phyloP scores from a whole-genome alignment of 2,113 vertebrate species.

The Phalacrocorax carbo region DNA sequence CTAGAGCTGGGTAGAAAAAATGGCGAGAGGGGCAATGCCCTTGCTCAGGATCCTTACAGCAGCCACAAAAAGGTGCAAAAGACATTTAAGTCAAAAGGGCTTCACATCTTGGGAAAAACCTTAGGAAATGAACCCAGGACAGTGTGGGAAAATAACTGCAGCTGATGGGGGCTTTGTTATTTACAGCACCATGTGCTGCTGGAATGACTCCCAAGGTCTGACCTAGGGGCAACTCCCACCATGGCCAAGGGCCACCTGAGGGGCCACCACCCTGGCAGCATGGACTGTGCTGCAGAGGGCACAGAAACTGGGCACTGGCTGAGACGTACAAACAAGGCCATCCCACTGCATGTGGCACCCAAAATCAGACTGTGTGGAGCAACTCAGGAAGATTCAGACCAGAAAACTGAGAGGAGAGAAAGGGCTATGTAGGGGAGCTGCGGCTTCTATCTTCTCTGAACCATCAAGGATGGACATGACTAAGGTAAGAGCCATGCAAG shows the following conservation, averaged over 20 bases:
- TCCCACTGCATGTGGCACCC: neutral
- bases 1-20: neutral
- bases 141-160: neutral
- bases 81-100: neutral
- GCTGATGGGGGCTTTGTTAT: neutral
- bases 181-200: neutral
- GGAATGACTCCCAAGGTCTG: neutral
- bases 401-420: neutral
- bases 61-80: neutral
- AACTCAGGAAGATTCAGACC: neutral
- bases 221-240: neutral
- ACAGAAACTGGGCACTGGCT: neutral
- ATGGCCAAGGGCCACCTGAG: neutral
- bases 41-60: neutral
- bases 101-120: neutral
- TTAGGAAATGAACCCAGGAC: neutral
- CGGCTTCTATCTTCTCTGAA: neutral
- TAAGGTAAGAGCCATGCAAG: neutral
- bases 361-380: neutral
- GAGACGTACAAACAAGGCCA: rapidly evolving
- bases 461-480: neutral
- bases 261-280: neutral
- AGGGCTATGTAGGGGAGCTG: neutral
- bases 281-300: neutral
- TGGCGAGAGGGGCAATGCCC: neutral